These are phyloP conservation scores for Cheilosia vernalis DNA, from an alignment of 2,888 invertebrate genomes.

Conservation along the genomic window DNA sequence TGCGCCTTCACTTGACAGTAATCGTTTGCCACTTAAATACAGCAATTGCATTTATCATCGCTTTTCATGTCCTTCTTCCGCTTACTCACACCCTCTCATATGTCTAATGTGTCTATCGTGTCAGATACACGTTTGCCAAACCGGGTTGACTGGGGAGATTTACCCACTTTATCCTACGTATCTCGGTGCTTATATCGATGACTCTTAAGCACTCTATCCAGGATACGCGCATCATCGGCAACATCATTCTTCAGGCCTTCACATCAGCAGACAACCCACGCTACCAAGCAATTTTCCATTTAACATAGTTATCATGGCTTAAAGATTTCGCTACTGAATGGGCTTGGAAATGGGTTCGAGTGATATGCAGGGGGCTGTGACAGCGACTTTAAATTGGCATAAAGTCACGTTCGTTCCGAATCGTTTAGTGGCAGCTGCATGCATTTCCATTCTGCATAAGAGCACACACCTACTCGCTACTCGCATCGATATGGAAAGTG, in stretches of 20 bases:
- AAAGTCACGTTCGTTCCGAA: conserved; percentile 73
- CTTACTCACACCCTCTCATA: neutral
- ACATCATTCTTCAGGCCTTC: conserved; percentile 56
- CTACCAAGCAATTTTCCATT: neutral
- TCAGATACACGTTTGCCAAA: conserved; percentile 4
- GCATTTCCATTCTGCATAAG: neutral
- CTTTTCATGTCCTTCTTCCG: conserved; percentile 26
- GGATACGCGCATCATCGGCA: conserved; percentile 64
- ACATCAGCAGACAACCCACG: neutral
- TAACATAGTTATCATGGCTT: conserved; percentile 41
- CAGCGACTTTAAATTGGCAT: conserved; percentile 46
- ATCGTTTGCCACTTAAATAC: conserved; percentile 28
- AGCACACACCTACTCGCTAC: neutral
- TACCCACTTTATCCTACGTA: conserved; percentile 38
- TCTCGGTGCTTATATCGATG: conserved; percentile 59
- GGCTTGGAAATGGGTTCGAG: neutral
- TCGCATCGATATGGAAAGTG: conserved; percentile 32
- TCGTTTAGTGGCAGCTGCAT: conserved; percentile 62
- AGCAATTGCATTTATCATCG: conserved; percentile 57
- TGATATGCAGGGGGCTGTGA: conserved; percentile 24
- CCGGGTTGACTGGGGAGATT: conserved; percentile 5
- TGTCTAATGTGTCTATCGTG: neutral
- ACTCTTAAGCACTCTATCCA: conserved; percentile 46
- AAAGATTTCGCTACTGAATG: conserved; percentile 12
- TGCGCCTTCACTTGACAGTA: conserved; percentile 29